Conservation (phyloP, 2,797 vertebrate genomes). For the Pempheris klunzingeri region DNA sequence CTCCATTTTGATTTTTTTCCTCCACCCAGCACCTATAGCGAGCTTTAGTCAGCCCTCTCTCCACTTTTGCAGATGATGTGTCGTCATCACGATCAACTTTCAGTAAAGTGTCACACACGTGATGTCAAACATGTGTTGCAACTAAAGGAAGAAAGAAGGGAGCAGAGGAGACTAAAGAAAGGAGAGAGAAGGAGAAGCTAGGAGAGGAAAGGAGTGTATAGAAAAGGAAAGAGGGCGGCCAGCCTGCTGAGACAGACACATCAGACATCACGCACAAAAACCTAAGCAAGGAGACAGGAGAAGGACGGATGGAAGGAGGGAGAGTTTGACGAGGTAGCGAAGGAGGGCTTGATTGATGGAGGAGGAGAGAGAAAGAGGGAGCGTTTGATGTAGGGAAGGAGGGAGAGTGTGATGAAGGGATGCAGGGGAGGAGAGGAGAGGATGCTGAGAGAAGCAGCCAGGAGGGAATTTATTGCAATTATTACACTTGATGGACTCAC, state of each 20-base stretch:
- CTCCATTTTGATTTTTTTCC: slow-evolving; percentile 17
- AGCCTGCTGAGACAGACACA: slow-evolving; percentile 32
- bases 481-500: slow-evolving; percentile 83
- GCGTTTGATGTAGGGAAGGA: slow-evolving; percentile 54
- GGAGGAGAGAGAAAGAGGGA: slow-evolving; percentile 26
- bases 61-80: slow-evolving; percentile 23
- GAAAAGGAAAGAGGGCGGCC: not conserved
- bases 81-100: slow-evolving; percentile 32
- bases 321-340: slow-evolving; percentile 30
- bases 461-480: slow-evolving; percentile 82
- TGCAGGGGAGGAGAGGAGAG: slow-evolving; percentile 61
- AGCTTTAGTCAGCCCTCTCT: slow-evolving; percentile 14
- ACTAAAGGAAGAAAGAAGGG: not conserved
- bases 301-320: slow-evolving; percentile 35
- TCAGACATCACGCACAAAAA: slow-evolving; percentile 46
- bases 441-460: slow-evolving; percentile 76
- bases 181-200: not conserved
- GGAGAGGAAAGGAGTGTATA: not conserved
- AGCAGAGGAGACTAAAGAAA: not conserved
- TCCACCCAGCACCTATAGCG: slow-evolving; percentile 30
- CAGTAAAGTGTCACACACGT: slow-evolving; percentile 11
- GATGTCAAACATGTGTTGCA: slow-evolving; percentile 29
- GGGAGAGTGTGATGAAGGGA: slow-evolving; percentile 55
- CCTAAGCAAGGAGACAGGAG: slow-evolving; percentile 31
- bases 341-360: slow-evolving; percentile 51